A percentile compares a stretch with the other conserved stretches of the same genome.
These are phyloP conservation scores for Myrmophylax atrothorax DNA, from an alignment of 2,113 vertebrate genomes.

Conservation along the genomic window DNA sequence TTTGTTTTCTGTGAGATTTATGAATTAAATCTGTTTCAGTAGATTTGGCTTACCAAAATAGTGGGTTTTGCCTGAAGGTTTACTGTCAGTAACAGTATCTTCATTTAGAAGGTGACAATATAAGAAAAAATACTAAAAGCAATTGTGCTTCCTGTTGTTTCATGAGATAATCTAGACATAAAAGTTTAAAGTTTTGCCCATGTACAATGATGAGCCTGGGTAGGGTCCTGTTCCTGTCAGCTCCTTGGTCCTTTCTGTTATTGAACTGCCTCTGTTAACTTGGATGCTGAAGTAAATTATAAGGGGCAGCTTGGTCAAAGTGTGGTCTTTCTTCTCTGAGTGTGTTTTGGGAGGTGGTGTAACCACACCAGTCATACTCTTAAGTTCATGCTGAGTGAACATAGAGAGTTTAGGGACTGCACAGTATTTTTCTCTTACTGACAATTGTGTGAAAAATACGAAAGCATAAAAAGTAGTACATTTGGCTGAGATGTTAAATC, in stretches of 20 bases:
- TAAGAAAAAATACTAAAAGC: slow-evolving; percentile 42
- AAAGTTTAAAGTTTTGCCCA: slow-evolving; percentile 27
- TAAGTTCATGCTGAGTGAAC: background rate
- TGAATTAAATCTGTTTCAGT: background rate
- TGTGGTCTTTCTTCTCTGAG: background rate
- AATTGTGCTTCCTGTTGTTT: slow-evolving; percentile 25
- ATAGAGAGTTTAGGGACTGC: background rate
- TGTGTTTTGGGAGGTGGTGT: background rate
- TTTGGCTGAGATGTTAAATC: background rate
- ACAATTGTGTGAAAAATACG: background rate
- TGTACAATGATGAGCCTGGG: background rate
- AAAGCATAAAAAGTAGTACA: background rate
- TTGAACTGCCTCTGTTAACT: background rate
- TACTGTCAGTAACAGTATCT: background rate
- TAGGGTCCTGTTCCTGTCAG: background rate
- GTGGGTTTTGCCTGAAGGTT: background rate
- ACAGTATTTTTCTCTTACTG: background rate
- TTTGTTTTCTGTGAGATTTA: background rate
- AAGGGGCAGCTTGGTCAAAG: background rate
- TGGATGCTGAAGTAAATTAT: background rate
- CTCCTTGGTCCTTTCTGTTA: background rate
- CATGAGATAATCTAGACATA: background rate
- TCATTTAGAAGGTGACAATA: slow-evolving; percentile 12
- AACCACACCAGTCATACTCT: background rate
- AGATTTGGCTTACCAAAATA: background rate